A percentile compares a stretch with the other conserved stretches of the same genome.
phyloP scores from a whole-genome alignment of 2,113 vertebrate species.

The Eublepharis macularius region DNA sequence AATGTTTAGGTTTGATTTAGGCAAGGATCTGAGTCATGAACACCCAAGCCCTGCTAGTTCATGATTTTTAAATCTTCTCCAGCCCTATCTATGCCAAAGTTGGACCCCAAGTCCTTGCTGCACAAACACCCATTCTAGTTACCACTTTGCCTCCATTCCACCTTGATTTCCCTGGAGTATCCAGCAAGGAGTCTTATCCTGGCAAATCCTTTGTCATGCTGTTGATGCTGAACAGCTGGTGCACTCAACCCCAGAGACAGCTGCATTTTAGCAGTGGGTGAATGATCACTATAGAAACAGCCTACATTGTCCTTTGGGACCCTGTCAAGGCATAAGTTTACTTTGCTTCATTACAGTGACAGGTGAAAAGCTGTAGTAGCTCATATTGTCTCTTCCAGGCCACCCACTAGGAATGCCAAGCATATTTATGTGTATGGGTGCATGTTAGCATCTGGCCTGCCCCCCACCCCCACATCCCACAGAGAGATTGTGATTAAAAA shows the following conservation, averaged over 20 bases:
- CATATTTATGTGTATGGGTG: rapidly evolving
- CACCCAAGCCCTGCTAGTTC: not conserved
- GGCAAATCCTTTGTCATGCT: not conserved
- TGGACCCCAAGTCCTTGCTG: not conserved
- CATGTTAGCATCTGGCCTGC: not conserved
- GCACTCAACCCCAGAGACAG: constrained; percentile 50
- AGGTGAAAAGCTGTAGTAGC: constrained; percentile 39
- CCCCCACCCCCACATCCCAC: not conserved
- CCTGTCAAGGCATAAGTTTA: not conserved
- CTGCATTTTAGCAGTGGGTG: not conserved
- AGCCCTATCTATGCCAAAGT: too few relatives aligned
- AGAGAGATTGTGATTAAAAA: not conserved
- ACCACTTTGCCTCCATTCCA: not conserved
- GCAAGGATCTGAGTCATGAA: not conserved
- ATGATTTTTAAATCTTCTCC: not conserved
- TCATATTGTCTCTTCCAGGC: constrained; percentile 27
- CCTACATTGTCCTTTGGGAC: constrained; percentile 50
- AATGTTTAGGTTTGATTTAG: not conserved
- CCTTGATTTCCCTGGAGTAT: not conserved
- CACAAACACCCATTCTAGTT: not conserved
- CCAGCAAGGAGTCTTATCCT: not conserved
- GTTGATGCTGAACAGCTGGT: not conserved
- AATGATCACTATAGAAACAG: constrained; percentile 52
- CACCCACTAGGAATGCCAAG: constrained; percentile 29
- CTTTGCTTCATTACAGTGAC: constrained; percentile 1